phyloP scores from a whole-genome alignment of 2,113 vertebrate species.

The Electrona antarctica region DNA sequence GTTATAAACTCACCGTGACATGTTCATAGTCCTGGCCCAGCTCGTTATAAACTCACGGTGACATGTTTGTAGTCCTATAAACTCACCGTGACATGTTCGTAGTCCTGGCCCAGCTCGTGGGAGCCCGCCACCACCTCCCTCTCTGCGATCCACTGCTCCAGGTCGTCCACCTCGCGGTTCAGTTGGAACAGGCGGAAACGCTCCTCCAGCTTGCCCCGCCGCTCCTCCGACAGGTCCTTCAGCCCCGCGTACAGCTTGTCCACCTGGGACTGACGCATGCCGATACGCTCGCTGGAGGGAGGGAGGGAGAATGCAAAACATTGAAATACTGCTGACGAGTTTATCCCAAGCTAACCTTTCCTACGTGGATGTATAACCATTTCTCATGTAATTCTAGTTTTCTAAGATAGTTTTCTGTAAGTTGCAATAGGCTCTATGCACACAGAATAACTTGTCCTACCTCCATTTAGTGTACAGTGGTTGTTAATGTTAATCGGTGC shows the following conservation, averaged over 20 bases:
- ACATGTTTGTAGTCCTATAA: slow-evolving; percentile 97
- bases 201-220: slow-evolving; percentile 94
- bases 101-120: slow-evolving; percentile 97
- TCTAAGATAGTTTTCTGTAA: no score
- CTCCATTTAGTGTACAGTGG: no score
- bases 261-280: slow-evolving; percentile 98
- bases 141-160: slow-evolving; percentile 99
- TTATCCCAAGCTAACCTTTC: no score
- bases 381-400: no score
- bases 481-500: no score
- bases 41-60: slow-evolving; percentile 63
- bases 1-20: slow-evolving; percentile 84
- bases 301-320: neutral
- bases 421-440: no score
- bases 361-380: no score
- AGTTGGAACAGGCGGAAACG: slow-evolving; percentile 95
- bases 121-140: slow-evolving; percentile 97
- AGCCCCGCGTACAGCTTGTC: slow-evolving; percentile 97
- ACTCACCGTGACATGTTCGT: slow-evolving; percentile 94
- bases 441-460: no score
- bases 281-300: slow-evolving; percentile 89
- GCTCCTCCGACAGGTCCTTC: slow-evolving; percentile 94
- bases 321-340: no score
- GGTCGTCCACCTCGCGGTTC: slow-evolving; percentile 96
- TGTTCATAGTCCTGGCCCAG: slow-evolving; percentile 79